A percentile compares a stretch with the other conserved stretches of the same genome.
phyloP scores from a whole-genome alignment of 1,140 invertebrate species.

The Zaprionus vittiger region DNA sequence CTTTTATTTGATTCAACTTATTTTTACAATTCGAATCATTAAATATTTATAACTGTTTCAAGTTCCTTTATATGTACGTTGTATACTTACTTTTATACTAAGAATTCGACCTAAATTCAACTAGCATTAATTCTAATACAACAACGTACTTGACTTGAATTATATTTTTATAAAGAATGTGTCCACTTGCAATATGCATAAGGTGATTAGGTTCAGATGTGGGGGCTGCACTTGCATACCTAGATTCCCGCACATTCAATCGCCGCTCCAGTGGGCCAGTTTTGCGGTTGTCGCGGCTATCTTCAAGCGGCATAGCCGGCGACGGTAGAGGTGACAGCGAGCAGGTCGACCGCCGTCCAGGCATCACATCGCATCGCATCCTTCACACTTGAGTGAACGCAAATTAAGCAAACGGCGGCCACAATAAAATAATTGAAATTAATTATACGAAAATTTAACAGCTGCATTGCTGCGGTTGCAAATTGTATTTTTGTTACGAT shows the following conservation, averaged over 20 bases:
- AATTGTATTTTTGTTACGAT: slow-evolving; percentile 6
- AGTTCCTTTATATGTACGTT: too few species aligned
- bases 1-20: too few species aligned
- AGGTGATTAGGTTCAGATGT: slow-evolving; percentile 2
- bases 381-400: slow-evolving; percentile 77
- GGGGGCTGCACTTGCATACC: background rate
- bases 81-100: too few species aligned
- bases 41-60: too few species aligned
- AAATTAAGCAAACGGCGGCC: slow-evolving; percentile 76
- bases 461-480: slow-evolving; percentile 72
- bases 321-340: slow-evolving; percentile 22
- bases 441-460: slow-evolving; percentile 78
- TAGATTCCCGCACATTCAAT: slow-evolving; percentile 4
- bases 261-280: slow-evolving; percentile 47
- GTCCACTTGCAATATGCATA: background rate
- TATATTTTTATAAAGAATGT: background rate
- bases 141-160: background rate
- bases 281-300: slow-evolving; percentile 65
- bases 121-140: background rate
- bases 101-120: too few species aligned
- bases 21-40: too few species aligned
- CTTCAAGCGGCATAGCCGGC: slow-evolving; percentile 54
- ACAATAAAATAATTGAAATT: slow-evolving; percentile 82
- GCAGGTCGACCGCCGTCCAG: slow-evolving; percentile 54
- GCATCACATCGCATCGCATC: slow-evolving; percentile 57